These are phyloP conservation scores for Montipora efflorescens DNA, from an alignment of 64 coral and sea anemone species.

Conservation along the genomic window DNA sequence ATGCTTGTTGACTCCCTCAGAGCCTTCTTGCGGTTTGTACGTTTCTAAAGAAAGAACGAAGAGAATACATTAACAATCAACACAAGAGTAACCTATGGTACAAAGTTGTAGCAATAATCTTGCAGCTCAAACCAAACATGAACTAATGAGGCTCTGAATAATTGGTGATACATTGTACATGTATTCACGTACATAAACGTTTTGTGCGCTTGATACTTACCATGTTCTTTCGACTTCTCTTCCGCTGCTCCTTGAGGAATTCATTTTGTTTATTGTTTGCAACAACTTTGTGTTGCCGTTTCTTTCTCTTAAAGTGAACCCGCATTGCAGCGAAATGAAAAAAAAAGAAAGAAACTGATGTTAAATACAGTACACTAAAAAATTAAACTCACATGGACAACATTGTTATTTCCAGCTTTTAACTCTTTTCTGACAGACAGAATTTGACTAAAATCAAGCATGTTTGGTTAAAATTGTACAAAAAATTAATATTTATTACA, in stretches of 20 bases:
- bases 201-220: neutral
- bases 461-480: neutral
- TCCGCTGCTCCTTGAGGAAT: neutral
- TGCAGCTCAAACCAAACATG: neutral
- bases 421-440: neutral
- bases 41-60: neutral
- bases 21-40: constrained; percentile 8
- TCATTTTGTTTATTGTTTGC: neutral
- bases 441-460: neutral
- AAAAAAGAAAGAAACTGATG: neutral
- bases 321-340: constrained; percentile 11
- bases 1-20: constrained; percentile 35
- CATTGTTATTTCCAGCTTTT: neutral
- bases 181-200: too few relatives aligned
- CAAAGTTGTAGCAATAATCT: neutral
- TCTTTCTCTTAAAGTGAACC: constrained; percentile 6
- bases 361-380: neutral
- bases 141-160: neutral
- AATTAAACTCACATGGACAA: neutral
- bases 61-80: neutral
- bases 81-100: neutral
- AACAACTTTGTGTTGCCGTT: neutral
- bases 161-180: neutral
- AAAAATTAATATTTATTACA: neutral
- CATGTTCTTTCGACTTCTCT: neutral